A percentile compares a stretch with the other conserved stretches of the same genome.
Conservation (phyloP, 2,113 vertebrate species). For the Paratilapia polleni region DNA sequence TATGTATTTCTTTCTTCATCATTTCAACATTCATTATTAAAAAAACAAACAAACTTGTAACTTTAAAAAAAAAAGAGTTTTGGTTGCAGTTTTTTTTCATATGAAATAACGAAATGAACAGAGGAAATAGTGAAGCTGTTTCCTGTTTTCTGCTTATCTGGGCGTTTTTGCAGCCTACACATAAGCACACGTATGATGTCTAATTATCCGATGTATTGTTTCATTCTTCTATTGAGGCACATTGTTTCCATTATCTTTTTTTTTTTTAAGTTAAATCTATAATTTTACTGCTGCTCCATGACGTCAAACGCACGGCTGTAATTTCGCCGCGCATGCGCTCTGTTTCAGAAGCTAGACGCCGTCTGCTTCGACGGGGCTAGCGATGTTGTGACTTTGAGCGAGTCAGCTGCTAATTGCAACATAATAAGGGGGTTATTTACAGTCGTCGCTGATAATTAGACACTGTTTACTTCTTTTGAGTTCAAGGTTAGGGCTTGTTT, state of each 20-base stretch:
- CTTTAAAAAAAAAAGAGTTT: neutral
- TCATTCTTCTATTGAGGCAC: neutral
- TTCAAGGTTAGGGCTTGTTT: neutral
- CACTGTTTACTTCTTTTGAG: neutral
- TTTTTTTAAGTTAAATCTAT: neutral
- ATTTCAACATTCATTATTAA: neutral
- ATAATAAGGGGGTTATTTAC: neutral
- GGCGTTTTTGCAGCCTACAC: neutral
- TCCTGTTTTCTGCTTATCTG: neutral
- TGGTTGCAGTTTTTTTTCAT: neutral
- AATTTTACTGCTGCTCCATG: neutral
- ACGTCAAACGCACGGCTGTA: slow-evolving; percentile 66
- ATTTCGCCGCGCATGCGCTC: slow-evolving; percentile 67
- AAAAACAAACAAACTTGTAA: too few relatives aligned
- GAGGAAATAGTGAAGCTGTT: neutral
- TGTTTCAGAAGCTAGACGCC: neutral
- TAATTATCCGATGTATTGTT: neutral
- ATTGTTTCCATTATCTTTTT: neutral
- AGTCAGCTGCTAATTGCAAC: neutral
- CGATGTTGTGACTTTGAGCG: slow-evolving; percentile 29
- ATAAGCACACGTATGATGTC: neutral
- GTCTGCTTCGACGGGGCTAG: slow-evolving; percentile 66
- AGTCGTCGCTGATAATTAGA: neutral
- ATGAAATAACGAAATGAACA: neutral
- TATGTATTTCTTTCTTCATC: neutral